phyloP scores from a whole-genome alignment of 2,113 vertebrate genomes.

The Sclerurus mexicanus region DNA sequence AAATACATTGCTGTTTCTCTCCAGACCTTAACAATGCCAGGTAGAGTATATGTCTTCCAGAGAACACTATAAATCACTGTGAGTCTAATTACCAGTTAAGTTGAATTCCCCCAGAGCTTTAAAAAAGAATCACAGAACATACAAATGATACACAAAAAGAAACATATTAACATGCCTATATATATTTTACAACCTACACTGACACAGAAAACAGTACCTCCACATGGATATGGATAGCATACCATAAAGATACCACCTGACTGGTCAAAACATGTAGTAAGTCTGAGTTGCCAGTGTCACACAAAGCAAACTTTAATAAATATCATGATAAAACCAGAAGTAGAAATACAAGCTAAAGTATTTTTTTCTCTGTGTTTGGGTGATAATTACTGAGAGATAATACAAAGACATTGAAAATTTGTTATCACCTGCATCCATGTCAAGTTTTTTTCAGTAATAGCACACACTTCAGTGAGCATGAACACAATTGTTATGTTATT shows the following conservation, averaged over 20 bases:
- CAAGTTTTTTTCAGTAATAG: neutral
- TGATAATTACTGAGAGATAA: neutral
- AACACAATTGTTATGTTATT: neutral
- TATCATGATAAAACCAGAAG: neutral
- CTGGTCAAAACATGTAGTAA: neutral
- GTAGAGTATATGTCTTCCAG: constrained; percentile 10
- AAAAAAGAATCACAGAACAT: neutral
- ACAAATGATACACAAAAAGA: neutral
- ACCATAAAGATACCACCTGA: neutral
- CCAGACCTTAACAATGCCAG: neutral
- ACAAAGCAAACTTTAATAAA: neutral
- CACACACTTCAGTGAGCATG: neutral
- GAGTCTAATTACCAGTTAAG: neutral
- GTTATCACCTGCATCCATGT: neutral
- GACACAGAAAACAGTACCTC: neutral
- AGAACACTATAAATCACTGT: neutral
- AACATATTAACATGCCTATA: neutral
- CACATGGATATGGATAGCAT: neutral
- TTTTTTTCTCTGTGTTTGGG: neutral
- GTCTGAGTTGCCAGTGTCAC: fast-evolving
- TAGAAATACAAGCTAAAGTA: neutral
- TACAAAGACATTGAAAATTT: neutral
- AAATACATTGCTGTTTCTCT: neutral
- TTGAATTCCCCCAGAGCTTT: neutral
- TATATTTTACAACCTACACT: neutral